Evolutionary conservation across 2,888 invertebrate genomes (phyloP).

Genomic region (Dinocampus coccinellae): DNA sequence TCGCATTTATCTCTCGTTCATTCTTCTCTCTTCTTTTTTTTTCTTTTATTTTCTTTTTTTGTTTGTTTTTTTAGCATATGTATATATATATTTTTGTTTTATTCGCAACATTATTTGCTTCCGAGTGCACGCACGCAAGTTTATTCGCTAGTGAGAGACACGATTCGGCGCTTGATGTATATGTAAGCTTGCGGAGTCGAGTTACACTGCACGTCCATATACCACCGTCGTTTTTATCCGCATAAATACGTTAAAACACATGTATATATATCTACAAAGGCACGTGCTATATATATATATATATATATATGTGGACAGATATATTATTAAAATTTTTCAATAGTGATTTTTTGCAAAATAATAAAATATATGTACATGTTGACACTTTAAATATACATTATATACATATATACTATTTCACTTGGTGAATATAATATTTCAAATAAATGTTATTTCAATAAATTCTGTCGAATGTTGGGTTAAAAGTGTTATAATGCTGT

Average conservation of each 20-base stretch:
- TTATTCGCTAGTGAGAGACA: slow-evolving; percentile 27
- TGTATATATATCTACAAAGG: background rate
- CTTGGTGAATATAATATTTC: background rate
- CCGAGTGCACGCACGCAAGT: slow-evolving; percentile 11
- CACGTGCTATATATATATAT: slow-evolving; percentile 19
- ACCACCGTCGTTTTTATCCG: slow-evolving; percentile 52
- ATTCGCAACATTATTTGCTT: slow-evolving; percentile 10
- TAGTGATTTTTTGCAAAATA: background rate
- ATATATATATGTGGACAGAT: background rate
- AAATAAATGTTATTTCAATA: background rate
- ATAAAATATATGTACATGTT: background rate
- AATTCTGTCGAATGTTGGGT: background rate
- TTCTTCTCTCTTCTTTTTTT: too few species aligned
- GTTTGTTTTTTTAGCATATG: background rate
- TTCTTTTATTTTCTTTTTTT: too few species aligned
- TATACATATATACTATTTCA: background rate
- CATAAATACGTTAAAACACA: slow-evolving; percentile 50
- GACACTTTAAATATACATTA: background rate
- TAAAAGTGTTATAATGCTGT: background rate
- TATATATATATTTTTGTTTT: background rate
- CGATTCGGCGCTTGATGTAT: slow-evolving; percentile 45
- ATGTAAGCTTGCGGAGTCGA: slow-evolving; percentile 54
- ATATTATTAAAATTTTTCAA: background rate
- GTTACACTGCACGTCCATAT: slow-evolving; percentile 49
- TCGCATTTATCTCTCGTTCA: background rate